Conservation (phyloP, 1,140 invertebrate species). For the Microplitis demolitor region DNA sequence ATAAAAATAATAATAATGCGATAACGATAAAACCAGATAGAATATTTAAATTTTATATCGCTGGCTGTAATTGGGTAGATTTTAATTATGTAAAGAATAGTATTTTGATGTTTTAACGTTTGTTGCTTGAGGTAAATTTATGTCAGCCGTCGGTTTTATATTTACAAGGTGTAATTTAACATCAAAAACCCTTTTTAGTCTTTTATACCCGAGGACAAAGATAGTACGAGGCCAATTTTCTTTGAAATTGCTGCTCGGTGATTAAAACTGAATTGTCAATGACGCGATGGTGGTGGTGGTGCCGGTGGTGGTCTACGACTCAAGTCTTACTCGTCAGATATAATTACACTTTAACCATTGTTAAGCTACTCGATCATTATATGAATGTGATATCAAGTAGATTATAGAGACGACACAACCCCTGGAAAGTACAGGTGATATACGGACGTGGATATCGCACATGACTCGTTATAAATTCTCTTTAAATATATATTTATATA, state of each 20-base stretch:
- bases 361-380: background rate
- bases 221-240: slow-evolving; percentile 9
- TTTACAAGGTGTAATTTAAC: too few relatives aligned
- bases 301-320: background rate
- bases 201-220: background rate
- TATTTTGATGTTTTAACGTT: too few relatives aligned
- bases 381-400: background rate
- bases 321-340: background rate
- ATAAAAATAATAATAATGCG: too few relatives aligned
- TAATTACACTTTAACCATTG: slow-evolving; percentile 22
- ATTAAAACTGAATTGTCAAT: slow-evolving; percentile 34
- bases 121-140: too few relatives aligned
- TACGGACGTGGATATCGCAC: background rate
- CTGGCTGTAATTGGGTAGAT: too few relatives aligned
- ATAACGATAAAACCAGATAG: too few relatives aligned
- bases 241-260: background rate
- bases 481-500: too few relatives aligned
- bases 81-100: too few relatives aligned
- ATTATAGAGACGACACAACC: too few relatives aligned
- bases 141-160: too few relatives aligned
- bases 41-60: too few relatives aligned
- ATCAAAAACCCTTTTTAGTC: slow-evolving; percentile 13
- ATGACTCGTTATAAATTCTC: too few relatives aligned
- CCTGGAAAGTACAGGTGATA: background rate
- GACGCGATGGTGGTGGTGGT: background rate